Percentiles rank a stretch among this genome's conserved stretches.
phyloP scores from a whole-genome alignment of 1,140 invertebrate species.

The Orchestia grillus region DNA sequence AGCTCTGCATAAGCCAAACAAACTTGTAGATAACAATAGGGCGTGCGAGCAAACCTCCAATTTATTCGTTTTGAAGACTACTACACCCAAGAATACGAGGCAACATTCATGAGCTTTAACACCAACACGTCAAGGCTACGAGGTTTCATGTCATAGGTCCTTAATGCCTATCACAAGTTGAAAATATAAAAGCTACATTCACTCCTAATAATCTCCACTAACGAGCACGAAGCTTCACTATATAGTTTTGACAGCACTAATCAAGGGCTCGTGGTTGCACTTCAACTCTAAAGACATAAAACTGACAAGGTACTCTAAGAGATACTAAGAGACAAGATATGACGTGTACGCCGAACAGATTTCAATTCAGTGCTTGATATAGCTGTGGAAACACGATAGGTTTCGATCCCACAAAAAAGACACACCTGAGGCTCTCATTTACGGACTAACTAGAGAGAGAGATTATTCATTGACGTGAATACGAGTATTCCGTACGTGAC shows the following conservation, averaged over 20 bases:
- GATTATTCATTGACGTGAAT: too few species aligned
- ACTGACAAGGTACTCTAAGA: too few species aligned
- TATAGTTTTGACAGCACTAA: too few species aligned
- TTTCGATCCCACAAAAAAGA: background rate
- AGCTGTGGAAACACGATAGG: background rate
- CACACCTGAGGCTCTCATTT: too few species aligned
- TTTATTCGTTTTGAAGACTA: background rate
- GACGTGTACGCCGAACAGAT: too few species aligned
- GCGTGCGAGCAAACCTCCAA: too few species aligned
- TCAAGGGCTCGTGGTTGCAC: background rate
- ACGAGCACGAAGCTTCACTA: background rate
- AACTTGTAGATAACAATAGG: background rate
- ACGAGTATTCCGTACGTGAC: too few species aligned
- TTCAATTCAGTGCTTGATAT: too few species aligned
- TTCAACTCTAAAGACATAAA: background rate
- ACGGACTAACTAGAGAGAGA: too few species aligned
- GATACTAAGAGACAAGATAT: too few species aligned
- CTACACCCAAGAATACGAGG: background rate
- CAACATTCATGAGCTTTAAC: background rate
- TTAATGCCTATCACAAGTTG: background rate
- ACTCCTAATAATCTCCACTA: too few species aligned
- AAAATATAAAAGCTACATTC: too few species aligned
- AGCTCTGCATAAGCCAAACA: background rate
- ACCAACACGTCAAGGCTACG: background rate
- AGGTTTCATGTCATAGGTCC: background rate